These are phyloP conservation scores for Corythucha ciliata DNA, from an alignment of 2,888 invertebrate genomes.

Conservation along the genomic window DNA sequence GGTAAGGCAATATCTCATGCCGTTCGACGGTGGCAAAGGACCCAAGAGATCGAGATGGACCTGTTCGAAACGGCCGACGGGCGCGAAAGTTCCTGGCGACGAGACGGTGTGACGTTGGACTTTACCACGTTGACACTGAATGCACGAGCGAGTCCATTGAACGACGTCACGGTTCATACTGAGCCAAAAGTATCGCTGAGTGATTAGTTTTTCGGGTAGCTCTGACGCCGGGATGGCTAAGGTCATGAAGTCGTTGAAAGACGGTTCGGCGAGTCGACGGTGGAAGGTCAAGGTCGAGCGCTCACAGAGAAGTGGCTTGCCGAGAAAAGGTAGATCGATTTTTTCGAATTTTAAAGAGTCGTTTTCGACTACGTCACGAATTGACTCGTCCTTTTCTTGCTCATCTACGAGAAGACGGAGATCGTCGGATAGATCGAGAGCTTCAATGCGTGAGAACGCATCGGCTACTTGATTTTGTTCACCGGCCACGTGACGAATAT, in stretches of 20 bases:
- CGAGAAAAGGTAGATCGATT: too few species aligned
- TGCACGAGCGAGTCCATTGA: background rate
- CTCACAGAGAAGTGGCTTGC: too few species aligned
- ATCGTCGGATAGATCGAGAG: too few species aligned
- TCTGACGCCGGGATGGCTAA: conserved; percentile 35
- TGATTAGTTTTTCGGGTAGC: conserved; percentile 36
- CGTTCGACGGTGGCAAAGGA: conserved; percentile 39
- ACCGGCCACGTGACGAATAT: too few species aligned
- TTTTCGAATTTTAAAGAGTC: too few species aligned
- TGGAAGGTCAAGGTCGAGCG: conserved; percentile 24
- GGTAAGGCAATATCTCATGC: conserved; percentile 36
- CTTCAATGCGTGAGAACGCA: too few species aligned
- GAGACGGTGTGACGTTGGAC: background rate
- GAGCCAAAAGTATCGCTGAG: too few species aligned
- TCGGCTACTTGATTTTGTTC: too few species aligned
- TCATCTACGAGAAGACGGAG: too few species aligned
- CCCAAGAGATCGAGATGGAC: conserved; percentile 43
- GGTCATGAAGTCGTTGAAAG: conserved; percentile 31
- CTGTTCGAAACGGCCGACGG: conserved; percentile 38
- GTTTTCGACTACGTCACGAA: too few species aligned
- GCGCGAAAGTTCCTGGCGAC: background rate
- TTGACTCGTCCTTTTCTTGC: too few species aligned
- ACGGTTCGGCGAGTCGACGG: conserved; percentile 11
- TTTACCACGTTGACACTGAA: background rate
- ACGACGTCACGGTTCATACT: too few species aligned